phyloP scores from a whole-genome alignment of 2,888 invertebrate species.

The Eristalinus sepulchralis region DNA sequence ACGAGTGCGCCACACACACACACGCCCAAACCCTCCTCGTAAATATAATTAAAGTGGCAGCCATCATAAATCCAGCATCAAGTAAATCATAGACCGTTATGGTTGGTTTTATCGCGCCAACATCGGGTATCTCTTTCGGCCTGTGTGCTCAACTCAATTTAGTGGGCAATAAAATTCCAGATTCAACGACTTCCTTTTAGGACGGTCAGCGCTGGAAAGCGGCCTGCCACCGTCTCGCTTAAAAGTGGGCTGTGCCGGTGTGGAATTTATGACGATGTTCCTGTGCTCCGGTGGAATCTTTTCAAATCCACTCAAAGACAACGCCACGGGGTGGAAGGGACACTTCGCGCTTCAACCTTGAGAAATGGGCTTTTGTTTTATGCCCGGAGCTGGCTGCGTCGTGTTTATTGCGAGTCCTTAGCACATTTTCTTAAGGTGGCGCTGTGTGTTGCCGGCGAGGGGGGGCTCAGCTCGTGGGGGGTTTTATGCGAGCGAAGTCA shows the following conservation, averaged over 20 bases:
- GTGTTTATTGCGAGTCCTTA: neutral
- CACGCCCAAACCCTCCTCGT: neutral
- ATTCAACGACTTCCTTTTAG: neutral
- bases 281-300: neutral
- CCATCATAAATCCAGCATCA: slow-evolving; percentile 34
- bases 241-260: neutral
- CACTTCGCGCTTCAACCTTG: neutral
- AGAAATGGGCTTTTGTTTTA: neutral
- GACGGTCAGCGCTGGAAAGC: neutral
- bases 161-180: slow-evolving; percentile 35
- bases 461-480: neutral
- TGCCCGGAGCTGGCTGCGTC: neutral
- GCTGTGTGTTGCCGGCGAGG: neutral
- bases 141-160: slow-evolving; percentile 30
- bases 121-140: neutral
- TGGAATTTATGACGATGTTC: too few species aligned
- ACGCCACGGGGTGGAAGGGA: neutral
- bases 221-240: neutral
- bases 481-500: neutral
- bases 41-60: slow-evolving; percentile 46
- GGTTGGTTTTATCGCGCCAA: slow-evolving; percentile 36
- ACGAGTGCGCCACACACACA: neutral
- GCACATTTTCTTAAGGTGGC: neutral
- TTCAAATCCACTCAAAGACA: neutral
- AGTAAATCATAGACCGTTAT: slow-evolving; percentile 22